Base-by-base conservation (phyloP, 2,888 invertebrate genomes). In the Andrena trimmerana region DNA sequence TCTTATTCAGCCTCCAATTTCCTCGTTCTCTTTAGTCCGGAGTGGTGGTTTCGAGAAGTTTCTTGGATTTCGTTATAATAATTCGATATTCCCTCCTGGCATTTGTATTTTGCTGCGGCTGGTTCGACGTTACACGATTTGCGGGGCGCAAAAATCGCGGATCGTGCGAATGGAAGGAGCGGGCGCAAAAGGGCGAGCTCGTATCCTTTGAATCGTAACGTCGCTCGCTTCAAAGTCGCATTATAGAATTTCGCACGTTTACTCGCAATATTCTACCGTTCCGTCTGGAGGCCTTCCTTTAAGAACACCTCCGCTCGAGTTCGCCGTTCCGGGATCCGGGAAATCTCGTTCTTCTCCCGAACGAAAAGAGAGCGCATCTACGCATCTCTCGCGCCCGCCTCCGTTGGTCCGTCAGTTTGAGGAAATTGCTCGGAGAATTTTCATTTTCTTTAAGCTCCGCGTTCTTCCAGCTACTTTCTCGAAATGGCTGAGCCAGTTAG, bases 361-460 rank as follows among this genome's bases (percentile, higher is more conserved):
- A 42, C 52, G 67, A 52, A 77, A 67, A n/a, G 67, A 42, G 24
- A 27, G 60, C 20, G 78, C 78, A 67, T 27, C 65, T 27, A 75
- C 77, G 77, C 77, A 77, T 67, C 60, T 7, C 62, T 77, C n/a
- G 62, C 24, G 62, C 24, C 29, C 31, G 36, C 31, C 29, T 57
- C 42, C 29, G 24, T 60, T 50, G 24, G 78, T 10, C 24, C 78
- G 67, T 78, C 78, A 54, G 62, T 68, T 79, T 29, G 54, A 48
- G 67, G 13, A 27, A 66, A 68, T 77, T 77, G 60, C 66, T 24
- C 16, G 4, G 36, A 33, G 68, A 79, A 78, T 79, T 79, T 77
- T 78, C 68, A 79, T 68, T 78, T 79, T 36, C 60, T 10, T 69
- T 59, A 67, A 76, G 59, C 76, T 60, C 66, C 33, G 16, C 48